A percentile compares a stretch with the other conserved stretches of the same genome.
Conservation (phyloP, 2,113 vertebrate genomes). For the Dicerorhinus sumatrensis region DNA sequence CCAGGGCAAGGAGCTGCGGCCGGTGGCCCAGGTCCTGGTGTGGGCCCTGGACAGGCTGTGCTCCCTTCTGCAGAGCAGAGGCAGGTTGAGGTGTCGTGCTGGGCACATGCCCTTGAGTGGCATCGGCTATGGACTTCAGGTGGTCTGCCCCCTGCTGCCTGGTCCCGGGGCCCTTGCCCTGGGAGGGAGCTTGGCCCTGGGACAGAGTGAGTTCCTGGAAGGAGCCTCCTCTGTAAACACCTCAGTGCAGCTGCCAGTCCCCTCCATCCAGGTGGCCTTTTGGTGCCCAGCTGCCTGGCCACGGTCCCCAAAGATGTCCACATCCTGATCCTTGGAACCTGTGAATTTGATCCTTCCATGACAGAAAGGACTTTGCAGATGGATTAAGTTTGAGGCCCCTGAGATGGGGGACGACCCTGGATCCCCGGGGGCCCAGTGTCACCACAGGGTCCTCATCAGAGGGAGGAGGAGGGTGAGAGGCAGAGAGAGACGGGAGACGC, state of each 20-base stretch:
- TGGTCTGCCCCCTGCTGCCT: background rate
- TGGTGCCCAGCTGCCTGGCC: background rate
- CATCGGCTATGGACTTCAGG: accelerated
- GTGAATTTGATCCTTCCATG: accelerated
- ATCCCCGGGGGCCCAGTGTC: accelerated
- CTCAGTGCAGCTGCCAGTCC: too few relatives aligned
- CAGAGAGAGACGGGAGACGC: background rate
- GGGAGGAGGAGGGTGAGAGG: background rate
- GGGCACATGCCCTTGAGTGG: background rate
- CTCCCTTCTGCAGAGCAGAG: background rate
- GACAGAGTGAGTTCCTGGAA: background rate
- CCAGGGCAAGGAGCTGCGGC: background rate
- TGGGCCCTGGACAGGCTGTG: accelerated
- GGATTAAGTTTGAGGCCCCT: background rate
- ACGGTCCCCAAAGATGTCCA: background rate
- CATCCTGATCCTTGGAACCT: background rate
- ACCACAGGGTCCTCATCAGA: background rate
- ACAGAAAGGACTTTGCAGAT: background rate
- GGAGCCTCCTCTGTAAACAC: background rate
- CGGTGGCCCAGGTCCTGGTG: background rate
- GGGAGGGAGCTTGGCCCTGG: background rate
- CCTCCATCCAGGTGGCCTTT: too few relatives aligned
- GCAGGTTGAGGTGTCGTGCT: too few relatives aligned
- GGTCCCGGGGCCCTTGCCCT: background rate
- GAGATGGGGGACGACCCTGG: background rate